These are phyloP conservation scores for Drosophila bipectinata DNA, from an alignment of 1,140 invertebrate genomes.

Conservation along the genomic window DNA sequence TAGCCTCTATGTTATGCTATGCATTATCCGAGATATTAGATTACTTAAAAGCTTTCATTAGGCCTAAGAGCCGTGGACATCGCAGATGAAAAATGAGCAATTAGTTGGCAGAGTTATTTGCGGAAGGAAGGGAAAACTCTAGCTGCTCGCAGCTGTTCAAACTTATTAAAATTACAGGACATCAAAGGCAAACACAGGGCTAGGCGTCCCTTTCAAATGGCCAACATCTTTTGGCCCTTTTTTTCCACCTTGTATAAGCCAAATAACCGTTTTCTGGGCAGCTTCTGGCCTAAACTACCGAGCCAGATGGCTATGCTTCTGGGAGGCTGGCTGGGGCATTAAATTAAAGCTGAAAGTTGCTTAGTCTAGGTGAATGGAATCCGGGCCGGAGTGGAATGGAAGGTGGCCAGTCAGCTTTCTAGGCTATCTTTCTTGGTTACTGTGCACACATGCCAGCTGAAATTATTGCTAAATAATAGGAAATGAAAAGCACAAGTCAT, in stretches of 20 bases:
- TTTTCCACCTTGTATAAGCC: conserved; percentile 71
- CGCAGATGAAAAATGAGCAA: conserved; percentile 74
- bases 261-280: conserved; percentile 67
- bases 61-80: conserved; percentile 40
- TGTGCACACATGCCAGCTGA: conserved; percentile 45
- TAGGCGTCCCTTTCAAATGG: not conserved
- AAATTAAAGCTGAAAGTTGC: conserved; percentile 79
- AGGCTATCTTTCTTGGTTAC: conserved; percentile 32
- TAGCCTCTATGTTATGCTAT: conserved; percentile 22
- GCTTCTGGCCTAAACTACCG: conserved; percentile 68
- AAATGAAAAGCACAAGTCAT: conserved; percentile 82
- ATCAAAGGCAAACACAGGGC: conserved; percentile 69
- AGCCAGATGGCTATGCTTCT: conserved; percentile 45
- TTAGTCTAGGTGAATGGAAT: conserved; percentile 24
- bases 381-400: not conserved
- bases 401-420: conserved; percentile 58
- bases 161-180: conserved; percentile 81
- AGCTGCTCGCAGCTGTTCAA: conserved; percentile 19
- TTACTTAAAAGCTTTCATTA: conserved; percentile 60
- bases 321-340: conserved; percentile 52
- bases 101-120: conserved; percentile 80
- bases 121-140: conserved; percentile 34
- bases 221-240: conserved; percentile 31
- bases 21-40: conserved; percentile 8
- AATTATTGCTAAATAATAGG: conserved; percentile 79